phyloP scores from a whole-genome alignment of 2,888 invertebrate genomes.

The Agriopis leucophaearia region DNA sequence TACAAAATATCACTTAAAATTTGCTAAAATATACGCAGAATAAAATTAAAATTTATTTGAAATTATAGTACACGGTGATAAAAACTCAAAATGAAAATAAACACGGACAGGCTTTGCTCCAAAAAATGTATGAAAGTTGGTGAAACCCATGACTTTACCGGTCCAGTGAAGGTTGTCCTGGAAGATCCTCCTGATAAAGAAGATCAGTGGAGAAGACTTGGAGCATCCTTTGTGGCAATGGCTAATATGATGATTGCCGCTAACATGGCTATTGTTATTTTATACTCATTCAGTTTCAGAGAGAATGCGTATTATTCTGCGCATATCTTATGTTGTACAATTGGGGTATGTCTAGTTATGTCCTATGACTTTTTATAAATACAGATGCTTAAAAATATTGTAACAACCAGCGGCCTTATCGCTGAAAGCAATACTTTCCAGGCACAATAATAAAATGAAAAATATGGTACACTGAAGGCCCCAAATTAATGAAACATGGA shows the following conservation, averaged over 20 bases:
- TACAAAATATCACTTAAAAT: neutral
- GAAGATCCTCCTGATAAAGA: neutral
- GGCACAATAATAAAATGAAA: too few relatives aligned
- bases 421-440: too few relatives aligned
- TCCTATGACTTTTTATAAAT: too few relatives aligned
- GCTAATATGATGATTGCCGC: conserved; percentile 7
- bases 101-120: neutral
- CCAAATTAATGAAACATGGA: too few relatives aligned
- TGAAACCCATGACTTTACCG: neutral
- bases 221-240: neutral
- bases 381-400: too few relatives aligned
- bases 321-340: neutral
- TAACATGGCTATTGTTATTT: conserved; percentile 1
- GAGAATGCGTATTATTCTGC: neutral
- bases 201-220: neutral
- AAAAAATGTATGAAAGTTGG: neutral
- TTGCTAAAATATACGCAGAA: neutral
- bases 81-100: neutral
- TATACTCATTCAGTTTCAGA: conserved; percentile 2
- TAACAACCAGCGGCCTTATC: too few relatives aligned
- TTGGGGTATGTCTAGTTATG: neutral
- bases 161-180: neutral
- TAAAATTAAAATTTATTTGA: neutral
- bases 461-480: too few relatives aligned
- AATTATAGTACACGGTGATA: neutral